Conservation (phyloP, 2,888 invertebrate species). For the Acanthopleura granulata region DNA sequence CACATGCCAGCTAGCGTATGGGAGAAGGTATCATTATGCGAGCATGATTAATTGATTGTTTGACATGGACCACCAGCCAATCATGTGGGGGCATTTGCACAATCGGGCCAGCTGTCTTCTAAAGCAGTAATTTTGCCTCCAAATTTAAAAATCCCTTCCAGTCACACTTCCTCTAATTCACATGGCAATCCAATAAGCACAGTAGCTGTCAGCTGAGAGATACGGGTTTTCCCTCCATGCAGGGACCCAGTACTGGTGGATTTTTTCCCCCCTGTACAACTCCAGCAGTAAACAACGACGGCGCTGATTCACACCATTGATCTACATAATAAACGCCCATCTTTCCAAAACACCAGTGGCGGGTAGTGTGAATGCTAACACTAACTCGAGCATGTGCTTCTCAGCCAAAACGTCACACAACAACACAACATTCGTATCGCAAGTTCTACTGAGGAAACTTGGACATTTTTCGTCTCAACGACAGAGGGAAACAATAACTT, state of each 20-base stretch:
- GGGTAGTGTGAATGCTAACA: slow-evolving; percentile 3
- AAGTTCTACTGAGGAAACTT: background rate
- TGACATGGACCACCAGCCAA: slow-evolving; percentile 49
- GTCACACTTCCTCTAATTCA: slow-evolving; percentile 12
- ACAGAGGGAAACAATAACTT: slow-evolving; percentile 23
- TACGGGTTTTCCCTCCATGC: too few relatives aligned
- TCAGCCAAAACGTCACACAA: too few relatives aligned
- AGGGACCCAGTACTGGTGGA: too few relatives aligned
- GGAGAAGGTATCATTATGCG: slow-evolving; percentile 22
- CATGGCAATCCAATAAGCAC: slow-evolving; percentile 5
- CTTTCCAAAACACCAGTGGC: background rate
- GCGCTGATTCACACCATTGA: slow-evolving; percentile 5
- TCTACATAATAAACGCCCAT: slow-evolving; percentile 7
- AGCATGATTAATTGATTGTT: slow-evolving; percentile 52
- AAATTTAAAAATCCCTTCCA: slow-evolving; percentile 51
- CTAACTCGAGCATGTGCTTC: background rate
- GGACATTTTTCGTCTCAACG: background rate
- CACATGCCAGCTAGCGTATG: background rate
- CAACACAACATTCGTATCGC: too few relatives aligned
- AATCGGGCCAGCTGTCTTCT: slow-evolving; percentile 45
- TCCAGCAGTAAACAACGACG: too few relatives aligned
- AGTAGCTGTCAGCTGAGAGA: background rate
- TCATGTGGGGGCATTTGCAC: slow-evolving; percentile 41
- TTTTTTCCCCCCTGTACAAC: too few relatives aligned
- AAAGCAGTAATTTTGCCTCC: slow-evolving; percentile 51